Evolutionary conservation across 2,888 invertebrate species (phyloP), one percentile per base, ranked within the genome.

Genomic region (Rhabditoides inermis): DNA sequence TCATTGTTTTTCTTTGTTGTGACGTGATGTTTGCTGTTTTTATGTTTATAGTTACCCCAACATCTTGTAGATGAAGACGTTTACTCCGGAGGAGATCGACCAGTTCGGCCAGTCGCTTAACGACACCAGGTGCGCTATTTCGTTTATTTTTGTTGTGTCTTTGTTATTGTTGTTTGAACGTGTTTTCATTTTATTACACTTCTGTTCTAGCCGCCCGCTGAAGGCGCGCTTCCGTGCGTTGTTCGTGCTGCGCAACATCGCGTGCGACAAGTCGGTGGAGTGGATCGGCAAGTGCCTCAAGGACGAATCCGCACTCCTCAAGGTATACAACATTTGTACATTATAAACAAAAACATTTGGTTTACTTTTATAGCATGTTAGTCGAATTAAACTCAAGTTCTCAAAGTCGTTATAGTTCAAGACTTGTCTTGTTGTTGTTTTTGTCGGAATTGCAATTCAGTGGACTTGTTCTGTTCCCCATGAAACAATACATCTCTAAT

Each of bases 181-280:
- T 3, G 4, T 22, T 4, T 15, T 42, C 20, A 15, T 15, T 42
- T 42, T 3, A 23, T 23, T n/a, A 42, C 7, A 15, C n/a, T 20
- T 4, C 12, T 48, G 10, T 53, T 65, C 49, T 37, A 73, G 69
- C 23, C 39, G 52, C 7, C 69, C 73, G 6, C 55, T 76, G 47
- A 69, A 69, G 45, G 65, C 64, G 15, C 58, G 76, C 61, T 98
- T 95, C 78, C 83, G 95, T 26, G 94, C 95, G 0, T 80, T 99
- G 44, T 98, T 95, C 78, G 90, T 91, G 0, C 81, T 98, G 15
- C 84, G 85, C 78, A 92, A 90, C 79, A 82, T 91, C 52, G 89
- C 89, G 48, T 90, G 90, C n/a, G 79, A 82, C 56, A 77, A 82
- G 41, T 85, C 90, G 2, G 86, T 98, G 45, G 56, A 58, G 37